phyloP scores from a whole-genome alignment of 2,888 invertebrate genomes.

The Cremastobaeus sp. region DNA sequence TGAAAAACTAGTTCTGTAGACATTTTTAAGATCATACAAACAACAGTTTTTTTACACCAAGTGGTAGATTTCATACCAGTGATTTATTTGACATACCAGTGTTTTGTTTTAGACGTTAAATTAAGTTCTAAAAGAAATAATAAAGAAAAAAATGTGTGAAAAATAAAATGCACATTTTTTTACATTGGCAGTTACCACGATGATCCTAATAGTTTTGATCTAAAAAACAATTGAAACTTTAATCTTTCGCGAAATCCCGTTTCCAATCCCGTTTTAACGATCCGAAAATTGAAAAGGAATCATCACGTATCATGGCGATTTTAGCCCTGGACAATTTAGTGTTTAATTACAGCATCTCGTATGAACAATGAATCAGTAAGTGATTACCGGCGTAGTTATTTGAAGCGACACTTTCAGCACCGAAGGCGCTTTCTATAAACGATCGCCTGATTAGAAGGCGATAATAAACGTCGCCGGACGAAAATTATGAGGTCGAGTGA shows the following conservation, averaged over 20 bases:
- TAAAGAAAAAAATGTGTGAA: too few relatives aligned
- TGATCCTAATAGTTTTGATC: background rate
- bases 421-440: constrained; percentile 49
- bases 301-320: constrained; percentile 1
- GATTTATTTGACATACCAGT: too few relatives aligned
- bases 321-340: constrained; percentile 7
- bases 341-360: constrained; percentile 13
- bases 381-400: constrained; percentile 28
- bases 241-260: constrained; percentile 11
- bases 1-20: too few relatives aligned
- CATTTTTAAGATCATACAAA: too few relatives aligned
- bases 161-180: too few relatives aligned
- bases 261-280: constrained; percentile 37
- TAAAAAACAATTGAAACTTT: background rate
- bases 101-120: too few relatives aligned
- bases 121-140: too few relatives aligned
- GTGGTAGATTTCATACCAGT: too few relatives aligned
- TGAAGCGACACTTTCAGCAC: constrained; percentile 50
- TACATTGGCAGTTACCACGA: too few relatives aligned
- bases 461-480: constrained; percentile 46
- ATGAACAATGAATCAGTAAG: constrained; percentile 22
- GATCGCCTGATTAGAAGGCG: constrained; percentile 49
- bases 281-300: constrained; percentile 27
- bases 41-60: too few relatives aligned
- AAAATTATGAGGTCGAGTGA: constrained; percentile 55